These are phyloP conservation scores for Polyploca ridens DNA, from an alignment of 2,888 invertebrate genomes.

Conservation along the genomic window DNA sequence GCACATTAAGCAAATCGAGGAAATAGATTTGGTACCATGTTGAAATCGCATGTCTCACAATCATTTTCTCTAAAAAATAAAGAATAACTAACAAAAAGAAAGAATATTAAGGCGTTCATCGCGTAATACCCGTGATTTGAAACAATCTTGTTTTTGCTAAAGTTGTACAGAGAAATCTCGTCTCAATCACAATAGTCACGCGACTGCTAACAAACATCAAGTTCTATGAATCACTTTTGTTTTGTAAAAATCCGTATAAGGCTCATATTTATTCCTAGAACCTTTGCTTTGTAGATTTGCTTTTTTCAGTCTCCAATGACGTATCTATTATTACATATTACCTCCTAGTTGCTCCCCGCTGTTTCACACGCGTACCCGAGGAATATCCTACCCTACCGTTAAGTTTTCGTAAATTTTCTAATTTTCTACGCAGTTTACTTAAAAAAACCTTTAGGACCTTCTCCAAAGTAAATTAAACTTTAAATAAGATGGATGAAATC, in stretches of 20 bases:
- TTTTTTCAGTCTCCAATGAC: too few relatives aligned
- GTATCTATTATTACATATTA: too few relatives aligned
- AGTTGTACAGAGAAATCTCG: conserved; percentile 63
- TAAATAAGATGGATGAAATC: too few relatives aligned
- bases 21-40: conserved; percentile 32
- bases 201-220: conserved; percentile 47
- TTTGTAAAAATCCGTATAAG: conserved; percentile 27
- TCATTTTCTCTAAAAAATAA: conserved; percentile 57
- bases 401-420: too few relatives aligned
- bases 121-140: conserved; percentile 70
- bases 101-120: conserved; percentile 59
- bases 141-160: conserved; percentile 69
- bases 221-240: conserved; percentile 25
- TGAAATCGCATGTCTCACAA: conserved; percentile 61
- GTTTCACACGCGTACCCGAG: too few relatives aligned
- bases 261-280: conserved; percentile 14
- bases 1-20: conserved; percentile 15
- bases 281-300: neutral
- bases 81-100: conserved; percentile 54
- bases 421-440: too few relatives aligned
- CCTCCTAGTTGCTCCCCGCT: too few relatives aligned
- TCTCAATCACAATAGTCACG: conserved; percentile 69
- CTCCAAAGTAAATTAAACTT: too few relatives aligned
- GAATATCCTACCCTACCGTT: too few relatives aligned
- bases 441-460: too few relatives aligned